Percentiles rank a stretch among this genome's conserved stretches.
Evolutionary conservation across 1,140 invertebrate species (phyloP).

Genomic region (Charaxes varanes): DNA sequence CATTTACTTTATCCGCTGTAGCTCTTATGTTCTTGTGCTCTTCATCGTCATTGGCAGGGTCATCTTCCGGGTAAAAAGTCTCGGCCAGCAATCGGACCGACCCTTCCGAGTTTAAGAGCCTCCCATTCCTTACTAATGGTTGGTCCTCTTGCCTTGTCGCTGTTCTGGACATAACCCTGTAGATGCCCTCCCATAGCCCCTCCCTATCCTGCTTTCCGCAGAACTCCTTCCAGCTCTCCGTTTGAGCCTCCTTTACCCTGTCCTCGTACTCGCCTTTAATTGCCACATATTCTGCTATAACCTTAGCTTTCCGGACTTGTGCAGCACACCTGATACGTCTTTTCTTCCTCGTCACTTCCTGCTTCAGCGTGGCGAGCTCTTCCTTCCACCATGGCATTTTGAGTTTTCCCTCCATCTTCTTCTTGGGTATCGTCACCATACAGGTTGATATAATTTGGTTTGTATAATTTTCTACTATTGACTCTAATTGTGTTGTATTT

Average conservation of each 20-base stretch:
- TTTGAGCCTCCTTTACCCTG: conserved; percentile 1
- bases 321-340: background rate
- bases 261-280: conserved; percentile 1
- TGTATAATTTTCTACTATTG: conserved; percentile 1
- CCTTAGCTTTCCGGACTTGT: background rate
- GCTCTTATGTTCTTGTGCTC: conserved; percentile 5
- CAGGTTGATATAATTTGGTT: conserved; percentile 2
- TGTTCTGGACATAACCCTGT: conserved; percentile 9
- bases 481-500: conserved; percentile 5
- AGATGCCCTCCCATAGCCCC: conserved; percentile 14
- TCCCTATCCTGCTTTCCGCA: conserved; percentile 22
- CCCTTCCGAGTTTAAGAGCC: background rate
- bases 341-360: conserved; percentile 1
- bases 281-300: conserved; percentile 9
- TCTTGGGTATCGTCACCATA: conserved; percentile 1
- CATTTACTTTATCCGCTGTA: conserved; percentile 5
- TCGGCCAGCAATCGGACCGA: conserved; percentile 16
- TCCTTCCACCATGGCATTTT: conserved; percentile 2
- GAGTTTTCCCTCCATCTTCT: background rate
- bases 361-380: background rate
- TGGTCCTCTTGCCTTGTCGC: conserved; percentile 14
- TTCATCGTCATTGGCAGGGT: background rate
- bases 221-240: conserved; percentile 24
- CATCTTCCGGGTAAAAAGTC: conserved; percentile 22
- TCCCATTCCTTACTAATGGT: conserved; percentile 2